These are phyloP conservation scores for Piprites chloris DNA, from an alignment of 2,113 vertebrate genomes.

Conservation along the genomic window DNA sequence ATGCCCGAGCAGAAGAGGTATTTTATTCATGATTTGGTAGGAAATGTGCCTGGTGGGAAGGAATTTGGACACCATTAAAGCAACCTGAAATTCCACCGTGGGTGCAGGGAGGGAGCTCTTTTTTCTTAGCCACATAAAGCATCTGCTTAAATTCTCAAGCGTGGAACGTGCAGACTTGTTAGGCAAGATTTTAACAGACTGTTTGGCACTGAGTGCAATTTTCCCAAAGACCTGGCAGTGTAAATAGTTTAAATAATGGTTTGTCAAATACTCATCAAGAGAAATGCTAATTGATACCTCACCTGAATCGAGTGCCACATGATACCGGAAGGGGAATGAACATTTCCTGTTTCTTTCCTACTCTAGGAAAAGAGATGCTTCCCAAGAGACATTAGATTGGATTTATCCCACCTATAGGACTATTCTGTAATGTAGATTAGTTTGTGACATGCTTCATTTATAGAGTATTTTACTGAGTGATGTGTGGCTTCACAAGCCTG, in stretches of 20 bases:
- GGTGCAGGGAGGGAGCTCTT: constrained; percentile 7
- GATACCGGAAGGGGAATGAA: neutral
- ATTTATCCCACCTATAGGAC: neutral
- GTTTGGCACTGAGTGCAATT: constrained; percentile 65
- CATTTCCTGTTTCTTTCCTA: neutral
- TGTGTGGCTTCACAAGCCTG: neutral
- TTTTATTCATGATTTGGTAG: constrained; percentile 48
- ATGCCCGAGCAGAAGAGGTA: constrained; percentile 15
- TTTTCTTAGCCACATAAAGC: constrained; percentile 28
- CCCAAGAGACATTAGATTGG: neutral
- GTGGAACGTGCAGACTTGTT: constrained; percentile 46
- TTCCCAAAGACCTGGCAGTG: constrained; percentile 70
- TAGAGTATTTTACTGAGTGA: neutral
- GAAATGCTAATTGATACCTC: constrained; percentile 63
- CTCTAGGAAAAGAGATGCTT: neutral
- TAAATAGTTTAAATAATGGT: constrained; percentile 72
- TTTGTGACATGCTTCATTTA: neutral
- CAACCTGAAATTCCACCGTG: constrained; percentile 6
- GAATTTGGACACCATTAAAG: neutral
- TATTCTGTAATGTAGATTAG: neutral
- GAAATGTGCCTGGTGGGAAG: neutral
- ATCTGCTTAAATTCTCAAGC: constrained; percentile 65
- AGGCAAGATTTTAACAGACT: constrained; percentile 71
- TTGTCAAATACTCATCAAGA: constrained; percentile 66
- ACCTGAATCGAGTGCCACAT: neutral